A percentile compares a stretch with the other conserved stretches of the same genome.
Evolutionary conservation across 2,113 vertebrate species (phyloP).

Genomic region (Crocuta crocuta): DNA sequence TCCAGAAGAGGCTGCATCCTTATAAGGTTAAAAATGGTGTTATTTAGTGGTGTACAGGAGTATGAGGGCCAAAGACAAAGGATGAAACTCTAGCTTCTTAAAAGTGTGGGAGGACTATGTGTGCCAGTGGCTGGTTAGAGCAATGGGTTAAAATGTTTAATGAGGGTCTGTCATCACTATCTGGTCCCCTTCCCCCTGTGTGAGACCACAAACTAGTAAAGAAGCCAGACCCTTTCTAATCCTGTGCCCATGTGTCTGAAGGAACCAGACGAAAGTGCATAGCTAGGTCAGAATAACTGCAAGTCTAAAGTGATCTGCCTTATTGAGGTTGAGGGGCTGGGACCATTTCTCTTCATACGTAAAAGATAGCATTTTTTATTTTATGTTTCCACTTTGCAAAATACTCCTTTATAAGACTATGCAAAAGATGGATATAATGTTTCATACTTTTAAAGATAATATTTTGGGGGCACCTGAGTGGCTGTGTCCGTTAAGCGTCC

Average conservation of each 20-base stretch:
- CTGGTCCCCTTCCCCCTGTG: not conserved
- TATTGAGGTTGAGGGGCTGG: not conserved
- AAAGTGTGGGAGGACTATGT: not conserved
- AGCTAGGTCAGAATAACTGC: not conserved
- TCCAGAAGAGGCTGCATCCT: slow-evolving; percentile 77
- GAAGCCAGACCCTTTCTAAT: not conserved
- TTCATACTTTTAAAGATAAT: not conserved
- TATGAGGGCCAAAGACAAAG: not conserved
- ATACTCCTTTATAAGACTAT: not conserved
- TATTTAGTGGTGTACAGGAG: not conserved
- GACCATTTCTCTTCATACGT: not conserved
- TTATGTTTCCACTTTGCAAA: slow-evolving; percentile 1
- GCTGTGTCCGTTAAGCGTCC: too few relatives aligned
- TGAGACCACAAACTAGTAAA: not conserved
- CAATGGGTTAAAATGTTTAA: not conserved
- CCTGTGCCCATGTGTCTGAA: not conserved
- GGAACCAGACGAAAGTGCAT: not conserved
- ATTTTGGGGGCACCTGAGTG: not conserved
- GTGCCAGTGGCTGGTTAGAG: not conserved
- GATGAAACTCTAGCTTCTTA: not conserved
- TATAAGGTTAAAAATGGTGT: slow-evolving; percentile 82
- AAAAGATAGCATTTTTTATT: not conserved
- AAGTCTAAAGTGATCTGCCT: not conserved
- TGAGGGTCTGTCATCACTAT: not conserved
- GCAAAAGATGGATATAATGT: not conserved